Base-by-base conservation (phyloP, 2,113 vertebrate genomes). In the Lampris incognitus region DNA sequence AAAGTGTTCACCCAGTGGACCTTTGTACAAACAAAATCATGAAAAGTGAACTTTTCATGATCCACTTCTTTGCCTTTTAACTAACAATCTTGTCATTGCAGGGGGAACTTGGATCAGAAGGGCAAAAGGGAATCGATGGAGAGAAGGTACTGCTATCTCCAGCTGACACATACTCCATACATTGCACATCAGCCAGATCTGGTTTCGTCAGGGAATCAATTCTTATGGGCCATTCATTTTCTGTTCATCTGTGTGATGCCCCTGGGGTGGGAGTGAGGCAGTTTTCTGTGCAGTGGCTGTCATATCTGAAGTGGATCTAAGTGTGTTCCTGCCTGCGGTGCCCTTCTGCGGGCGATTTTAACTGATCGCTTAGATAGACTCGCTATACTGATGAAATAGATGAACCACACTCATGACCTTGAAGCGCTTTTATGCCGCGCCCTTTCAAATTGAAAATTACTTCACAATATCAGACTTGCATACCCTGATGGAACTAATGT, bases 171-270 rank as follows among this genome's bases (percentile, higher is more conserved):
- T 88, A 88, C 87, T 89, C 83, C 86, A 90, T 91, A 90, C 85
- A 90, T 88, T 76, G 81, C 88, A 86, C 85, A 91, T 92, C 88
- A 87, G 73, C 85, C 76, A 84, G 79, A 82, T 89, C 78, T 78
- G 69, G 83, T 86, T 89, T 91, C 84, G 73, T 90, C 86, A 85
- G 83, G 70, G 88, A 94, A 92, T 93, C 90, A 89, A 92, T 88
- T 82, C 69, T 88, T 90, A 85, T 85, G 83, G 89, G 90, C 90
- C 91, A 92, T 93, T 90, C 84, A 92, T 91, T 88, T 88, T 85
- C 80, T 49, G 39, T 63, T 69, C 64, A 52, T 49, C 39, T 86
- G 82, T 79, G 81, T 48, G 81, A 77, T 87, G 87, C 84, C 85
- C 83, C 59, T 69, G 63, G 74, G 84, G 67, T 72, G 66, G 83